Evolutionary conservation across 35 echinoderm and acorn worm genomes (phyloP).

Genomic region (Strongylocentrotus purpuratus): DNA sequence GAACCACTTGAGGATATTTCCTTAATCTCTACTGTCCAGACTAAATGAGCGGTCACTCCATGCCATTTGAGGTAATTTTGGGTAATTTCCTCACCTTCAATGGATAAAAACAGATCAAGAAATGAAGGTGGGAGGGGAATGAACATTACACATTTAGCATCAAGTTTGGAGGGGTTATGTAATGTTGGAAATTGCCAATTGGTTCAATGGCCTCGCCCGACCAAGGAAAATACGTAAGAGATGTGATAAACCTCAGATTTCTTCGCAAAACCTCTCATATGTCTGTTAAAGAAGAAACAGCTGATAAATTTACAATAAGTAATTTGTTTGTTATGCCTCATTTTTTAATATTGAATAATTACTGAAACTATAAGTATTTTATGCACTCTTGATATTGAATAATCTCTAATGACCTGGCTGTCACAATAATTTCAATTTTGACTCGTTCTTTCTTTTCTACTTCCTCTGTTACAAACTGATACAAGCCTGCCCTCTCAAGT

Average conservation of each 20-base stretch:
- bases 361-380: too few relatives aligned
- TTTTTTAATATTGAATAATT: background rate
- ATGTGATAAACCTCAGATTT: background rate
- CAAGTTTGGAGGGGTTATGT: background rate
- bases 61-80: background rate
- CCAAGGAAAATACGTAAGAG: background rate
- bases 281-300: background rate
- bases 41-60: background rate
- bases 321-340: background rate
- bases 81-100: background rate
- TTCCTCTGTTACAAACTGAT: too few relatives aligned
- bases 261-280: background rate
- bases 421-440: background rate
- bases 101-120: background rate
- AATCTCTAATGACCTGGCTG: too few relatives aligned
- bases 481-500: too few relatives aligned
- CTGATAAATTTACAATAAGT: background rate
- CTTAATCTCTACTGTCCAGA: background rate
- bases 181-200: background rate
- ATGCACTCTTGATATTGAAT: too few relatives aligned
- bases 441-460: background rate
- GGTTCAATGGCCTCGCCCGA: background rate
- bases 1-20: too few relatives aligned
- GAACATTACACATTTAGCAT: background rate
- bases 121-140: background rate